Percentiles rank a stretch among this genome's conserved stretches.
Conservation (phyloP, 2,797 vertebrate species). For the Zalophus californianus region DNA sequence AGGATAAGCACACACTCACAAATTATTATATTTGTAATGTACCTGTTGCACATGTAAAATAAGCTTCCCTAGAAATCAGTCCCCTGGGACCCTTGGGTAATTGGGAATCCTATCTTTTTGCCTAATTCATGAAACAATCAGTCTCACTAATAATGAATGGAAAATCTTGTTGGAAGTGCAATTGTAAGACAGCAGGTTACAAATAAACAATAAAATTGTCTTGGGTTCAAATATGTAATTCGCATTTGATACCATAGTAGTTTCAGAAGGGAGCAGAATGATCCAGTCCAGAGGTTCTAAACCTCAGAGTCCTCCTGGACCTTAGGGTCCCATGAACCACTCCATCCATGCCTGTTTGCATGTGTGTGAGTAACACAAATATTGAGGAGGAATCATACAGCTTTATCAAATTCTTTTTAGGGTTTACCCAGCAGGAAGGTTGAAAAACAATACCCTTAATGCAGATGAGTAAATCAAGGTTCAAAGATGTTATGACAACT, state of each 20-base stretch:
- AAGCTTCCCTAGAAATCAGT: conserved; percentile 68
- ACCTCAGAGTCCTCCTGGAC: not conserved
- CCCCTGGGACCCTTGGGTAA: conserved; percentile 59
- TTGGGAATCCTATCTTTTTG: conserved; percentile 59
- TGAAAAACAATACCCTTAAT: not conserved
- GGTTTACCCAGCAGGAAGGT: not conserved
- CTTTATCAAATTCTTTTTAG: not conserved
- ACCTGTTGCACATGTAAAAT: conserved; percentile 65
- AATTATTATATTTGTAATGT: conserved; percentile 70
- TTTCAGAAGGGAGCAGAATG: not conserved
- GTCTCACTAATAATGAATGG: conserved; percentile 63
- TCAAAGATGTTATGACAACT: not conserved
- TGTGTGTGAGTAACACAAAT: not conserved
- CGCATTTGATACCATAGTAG: not conserved
- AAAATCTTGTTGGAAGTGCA: conserved; percentile 63
- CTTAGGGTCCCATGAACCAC: not conserved
- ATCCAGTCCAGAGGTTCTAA: not conserved
- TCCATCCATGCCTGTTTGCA: not conserved
- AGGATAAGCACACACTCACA: not conserved
- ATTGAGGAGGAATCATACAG: not conserved
- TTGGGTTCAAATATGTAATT: conserved; percentile 56
- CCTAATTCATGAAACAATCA: conserved; percentile 72
- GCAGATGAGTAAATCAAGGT: not conserved
- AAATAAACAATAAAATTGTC: conserved; percentile 67
- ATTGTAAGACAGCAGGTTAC: conserved; percentile 66